A percentile compares a stretch with the other conserved stretches of the same genome.
Conservation (phyloP, 2,113 vertebrate genomes). For the Illadopsis cleaveri region DNA sequence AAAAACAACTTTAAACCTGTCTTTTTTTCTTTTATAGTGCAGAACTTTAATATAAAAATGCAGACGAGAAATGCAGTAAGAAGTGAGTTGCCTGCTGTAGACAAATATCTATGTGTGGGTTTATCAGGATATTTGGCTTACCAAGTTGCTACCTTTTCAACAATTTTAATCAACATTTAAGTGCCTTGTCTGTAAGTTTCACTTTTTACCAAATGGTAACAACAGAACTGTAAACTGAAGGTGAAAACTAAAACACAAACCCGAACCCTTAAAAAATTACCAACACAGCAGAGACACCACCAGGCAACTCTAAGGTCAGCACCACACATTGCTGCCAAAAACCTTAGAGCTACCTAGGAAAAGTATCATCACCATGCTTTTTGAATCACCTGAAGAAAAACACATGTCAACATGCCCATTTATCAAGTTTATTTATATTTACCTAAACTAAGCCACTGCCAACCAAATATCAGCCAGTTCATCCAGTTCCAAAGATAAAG, state of each 20-base stretch:
- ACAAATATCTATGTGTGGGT: not conserved
- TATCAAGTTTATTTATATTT: not conserved
- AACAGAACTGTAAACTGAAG: not conserved
- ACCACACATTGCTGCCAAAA: not conserved
- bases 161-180: not conserved
- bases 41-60: not conserved
- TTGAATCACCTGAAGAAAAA: not conserved
- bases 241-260: not conserved
- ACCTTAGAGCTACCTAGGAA: not conserved
- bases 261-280: not conserved
- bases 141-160: not conserved
- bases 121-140: not conserved
- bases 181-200: not conserved
- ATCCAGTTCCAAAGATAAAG: not conserved
- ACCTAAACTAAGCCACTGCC: not conserved
- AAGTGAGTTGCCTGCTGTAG: not conserved
- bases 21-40: not conserved
- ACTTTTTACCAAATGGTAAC: not conserved
- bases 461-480: not conserved
- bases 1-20: not conserved
- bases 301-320: not conserved
- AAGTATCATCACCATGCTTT: not conserved
- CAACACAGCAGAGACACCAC: not conserved
- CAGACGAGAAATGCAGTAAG: not conserved
- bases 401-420: fast-evolving